Percentiles rank a stretch among this genome's conserved stretches.
Conservation (phyloP, 2,888 invertebrate species). For the Acrocyrtus sp. region DNA sequence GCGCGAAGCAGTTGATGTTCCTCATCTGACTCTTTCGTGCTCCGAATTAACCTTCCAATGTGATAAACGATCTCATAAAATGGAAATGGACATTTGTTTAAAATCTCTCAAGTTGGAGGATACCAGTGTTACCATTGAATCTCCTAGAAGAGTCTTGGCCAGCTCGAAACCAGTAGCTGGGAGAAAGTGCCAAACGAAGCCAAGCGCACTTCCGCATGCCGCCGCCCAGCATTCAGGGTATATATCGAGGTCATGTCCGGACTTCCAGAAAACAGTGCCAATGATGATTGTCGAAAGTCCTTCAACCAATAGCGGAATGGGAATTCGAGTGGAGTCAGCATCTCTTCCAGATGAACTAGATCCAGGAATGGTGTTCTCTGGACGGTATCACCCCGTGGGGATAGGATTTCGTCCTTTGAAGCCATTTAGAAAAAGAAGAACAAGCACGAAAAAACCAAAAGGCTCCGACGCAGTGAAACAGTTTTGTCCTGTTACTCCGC, state of each 20-base stretch:
- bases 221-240: conserved; percentile 66
- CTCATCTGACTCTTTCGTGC: conserved; percentile 59
- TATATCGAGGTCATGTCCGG: conserved; percentile 85
- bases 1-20: conserved; percentile 18
- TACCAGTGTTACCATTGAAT: conserved; percentile 79
- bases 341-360: conserved; percentile 75
- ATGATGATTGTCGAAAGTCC: conserved; percentile 49
- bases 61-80: conserved; percentile 56
- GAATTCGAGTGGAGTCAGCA: conserved; percentile 52
- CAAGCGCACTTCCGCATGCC: neutral
- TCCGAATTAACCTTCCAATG: conserved; percentile 58
- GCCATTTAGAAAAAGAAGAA: conserved; percentile 17
- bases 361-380: conserved; percentile 68
- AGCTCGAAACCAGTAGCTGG: conserved; percentile 71
- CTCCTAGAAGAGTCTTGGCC: conserved; percentile 86
- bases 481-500: conserved; percentile 71
- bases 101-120: conserved; percentile 92
- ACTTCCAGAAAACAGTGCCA: conserved; percentile 68
- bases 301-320: conserved; percentile 3
- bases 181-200: neutral
- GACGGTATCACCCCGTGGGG: conserved; percentile 46
- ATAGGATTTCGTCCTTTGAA: conserved; percentile 22
- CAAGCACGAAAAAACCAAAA: conserved; percentile 22
- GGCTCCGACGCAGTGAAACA: neutral
- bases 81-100: conserved; percentile 67